Evolutionary conservation across 2,797 vertebrate genomes (phyloP).

Genomic region (Scleropages formosus): DNA sequence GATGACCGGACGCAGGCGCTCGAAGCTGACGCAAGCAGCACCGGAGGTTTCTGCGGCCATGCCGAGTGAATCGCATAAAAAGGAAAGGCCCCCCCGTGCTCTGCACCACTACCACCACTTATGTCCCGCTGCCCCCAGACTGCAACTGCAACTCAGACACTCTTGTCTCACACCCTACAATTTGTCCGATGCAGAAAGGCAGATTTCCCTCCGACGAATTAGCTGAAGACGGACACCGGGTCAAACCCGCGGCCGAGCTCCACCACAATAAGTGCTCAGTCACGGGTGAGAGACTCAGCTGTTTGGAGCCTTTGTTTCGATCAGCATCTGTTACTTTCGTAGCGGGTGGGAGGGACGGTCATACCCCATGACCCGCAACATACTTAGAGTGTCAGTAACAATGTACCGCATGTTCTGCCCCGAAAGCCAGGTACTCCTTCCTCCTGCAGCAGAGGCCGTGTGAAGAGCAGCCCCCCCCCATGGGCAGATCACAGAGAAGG

Average conservation of each 20-base stretch:
- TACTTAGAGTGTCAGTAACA: neutral
- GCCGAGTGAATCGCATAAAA: too few relatives aligned
- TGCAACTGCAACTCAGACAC: too few relatives aligned
- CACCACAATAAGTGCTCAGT: neutral
- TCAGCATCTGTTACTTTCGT: neutral
- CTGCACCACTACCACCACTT: too few relatives aligned
- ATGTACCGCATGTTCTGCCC: neutral
- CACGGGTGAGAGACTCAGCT: neutral
- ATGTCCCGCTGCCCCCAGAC: too few relatives aligned
- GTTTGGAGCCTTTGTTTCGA: neutral
- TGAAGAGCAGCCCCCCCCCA: neutral
- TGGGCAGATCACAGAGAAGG: neutral
- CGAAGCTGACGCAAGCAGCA: neutral
- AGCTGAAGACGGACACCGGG: neutral
- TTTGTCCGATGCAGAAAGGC: too few relatives aligned
- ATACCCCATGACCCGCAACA: neutral
- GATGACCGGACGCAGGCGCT: slow-evolving; percentile 13
- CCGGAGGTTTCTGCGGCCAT: too few relatives aligned
- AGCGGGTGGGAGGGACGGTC: neutral
- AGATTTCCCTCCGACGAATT: neutral
- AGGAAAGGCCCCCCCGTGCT: too few relatives aligned
- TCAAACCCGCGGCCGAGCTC: neutral
- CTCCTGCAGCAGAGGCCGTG: neutral
- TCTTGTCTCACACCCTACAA: too few relatives aligned
- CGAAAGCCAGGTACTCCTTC: too few relatives aligned